Evolutionary conservation across 2,888 invertebrate genomes (phyloP).

Genomic region (Timema cristinae): DNA sequence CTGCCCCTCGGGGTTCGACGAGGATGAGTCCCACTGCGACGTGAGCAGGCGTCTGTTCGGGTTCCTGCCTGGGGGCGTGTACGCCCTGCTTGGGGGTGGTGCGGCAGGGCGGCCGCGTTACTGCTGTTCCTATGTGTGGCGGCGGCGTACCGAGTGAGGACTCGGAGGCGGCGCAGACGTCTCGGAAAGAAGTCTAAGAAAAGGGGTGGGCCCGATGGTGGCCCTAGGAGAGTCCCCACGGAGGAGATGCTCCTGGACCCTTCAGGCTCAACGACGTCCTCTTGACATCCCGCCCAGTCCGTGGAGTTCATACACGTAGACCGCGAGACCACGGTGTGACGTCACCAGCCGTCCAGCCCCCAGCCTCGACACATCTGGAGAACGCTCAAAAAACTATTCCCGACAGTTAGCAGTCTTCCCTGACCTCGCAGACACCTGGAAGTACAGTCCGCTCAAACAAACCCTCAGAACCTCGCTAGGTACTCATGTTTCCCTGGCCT

Average conservation of each 20-base stretch:
- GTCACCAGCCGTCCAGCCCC: slow-evolving; percentile 16
- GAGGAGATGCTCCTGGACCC: slow-evolving; percentile 65
- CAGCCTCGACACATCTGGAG: not conserved
- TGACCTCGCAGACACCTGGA: too few species aligned
- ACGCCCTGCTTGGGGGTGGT: slow-evolving; percentile 53
- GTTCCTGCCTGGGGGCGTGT: slow-evolving; percentile 52
- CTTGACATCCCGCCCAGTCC: slow-evolving; percentile 85
- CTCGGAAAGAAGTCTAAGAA: slow-evolving; percentile 52
- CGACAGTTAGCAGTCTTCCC: too few species aligned
- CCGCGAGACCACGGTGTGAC: slow-evolving; percentile 87
- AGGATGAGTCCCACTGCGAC: slow-evolving; percentile 64
- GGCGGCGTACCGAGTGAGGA: slow-evolving; percentile 54
- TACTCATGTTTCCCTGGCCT: too few species aligned
- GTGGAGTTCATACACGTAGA: slow-evolving; percentile 92
- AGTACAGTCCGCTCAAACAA: too few species aligned
- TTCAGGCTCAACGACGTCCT: slow-evolving; percentile 58
- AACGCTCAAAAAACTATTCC: too few species aligned
- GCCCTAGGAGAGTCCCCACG: slow-evolving; percentile 56
- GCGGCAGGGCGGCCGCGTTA: slow-evolving; percentile 55
- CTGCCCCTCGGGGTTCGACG: slow-evolving; percentile 66
- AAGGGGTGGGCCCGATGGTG: slow-evolving; percentile 50
- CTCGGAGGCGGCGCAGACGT: slow-evolving; percentile 52
- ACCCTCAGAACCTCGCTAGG: too few species aligned
- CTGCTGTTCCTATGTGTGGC: slow-evolving; percentile 56
- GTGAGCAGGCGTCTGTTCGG: slow-evolving; percentile 44